phyloP scores from a whole-genome alignment of 2,888 invertebrate species.

The Molanna angustata region DNA sequence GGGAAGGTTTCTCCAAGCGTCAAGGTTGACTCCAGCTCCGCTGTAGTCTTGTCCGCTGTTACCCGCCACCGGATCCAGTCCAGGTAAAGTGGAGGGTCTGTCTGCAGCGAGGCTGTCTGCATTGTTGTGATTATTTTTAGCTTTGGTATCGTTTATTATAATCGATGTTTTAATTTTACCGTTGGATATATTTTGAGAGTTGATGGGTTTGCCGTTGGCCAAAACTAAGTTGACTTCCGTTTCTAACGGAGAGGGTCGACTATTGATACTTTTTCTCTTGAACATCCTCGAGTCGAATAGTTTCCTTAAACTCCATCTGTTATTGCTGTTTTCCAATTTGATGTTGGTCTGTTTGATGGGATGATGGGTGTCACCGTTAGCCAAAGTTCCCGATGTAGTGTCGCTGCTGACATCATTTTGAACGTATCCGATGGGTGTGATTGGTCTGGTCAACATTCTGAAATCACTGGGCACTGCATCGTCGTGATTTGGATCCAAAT shows the following conservation, averaged over 20 bases:
- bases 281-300: slow-evolving; percentile 40
- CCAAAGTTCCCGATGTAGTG: slow-evolving; percentile 43
- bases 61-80: slow-evolving; percentile 21
- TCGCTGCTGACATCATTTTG: slow-evolving; percentile 65
- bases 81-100: slow-evolving; percentile 29
- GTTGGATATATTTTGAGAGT: slow-evolving; percentile 34
- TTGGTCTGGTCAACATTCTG: slow-evolving; percentile 41
- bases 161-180: slow-evolving; percentile 28
- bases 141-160: slow-evolving; percentile 20
- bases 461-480: slow-evolving; percentile 19
- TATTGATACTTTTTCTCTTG: slow-evolving; percentile 39
- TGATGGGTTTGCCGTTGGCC: slow-evolving; percentile 43
- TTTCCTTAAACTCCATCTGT: slow-evolving; percentile 48
- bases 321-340: slow-evolving; percentile 45
- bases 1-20: slow-evolving; percentile 13
- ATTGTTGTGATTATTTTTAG: slow-evolving; percentile 19
- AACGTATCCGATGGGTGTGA: slow-evolving; percentile 66
- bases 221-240: slow-evolving; percentile 57
- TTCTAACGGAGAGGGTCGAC: slow-evolving; percentile 43
- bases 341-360: slow-evolving; percentile 49
- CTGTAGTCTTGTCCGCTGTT: slow-evolving; percentile 6
- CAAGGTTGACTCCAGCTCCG: slow-evolving; percentile 7
- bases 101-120: slow-evolving; percentile 8
- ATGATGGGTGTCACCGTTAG: slow-evolving; percentile 41
- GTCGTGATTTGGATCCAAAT: slow-evolving; percentile 15